phyloP scores from a whole-genome alignment of 2,113 vertebrate genomes.

The Scolopax mira region DNA sequence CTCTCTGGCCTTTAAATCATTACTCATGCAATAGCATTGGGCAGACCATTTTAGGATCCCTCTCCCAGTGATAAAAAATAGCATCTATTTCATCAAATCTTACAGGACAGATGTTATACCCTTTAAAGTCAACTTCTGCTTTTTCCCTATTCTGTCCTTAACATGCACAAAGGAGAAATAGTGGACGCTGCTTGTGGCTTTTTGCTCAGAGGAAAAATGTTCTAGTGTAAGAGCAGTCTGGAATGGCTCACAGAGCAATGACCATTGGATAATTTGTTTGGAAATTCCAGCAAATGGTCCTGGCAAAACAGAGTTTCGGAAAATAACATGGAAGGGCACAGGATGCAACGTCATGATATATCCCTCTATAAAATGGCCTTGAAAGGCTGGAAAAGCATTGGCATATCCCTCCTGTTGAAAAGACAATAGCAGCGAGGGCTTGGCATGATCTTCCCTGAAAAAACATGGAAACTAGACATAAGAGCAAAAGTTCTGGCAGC shows the following conservation, averaged over 20 bases:
- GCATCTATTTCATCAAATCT: background rate
- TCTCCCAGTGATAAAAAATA: background rate
- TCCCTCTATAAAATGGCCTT: background rate
- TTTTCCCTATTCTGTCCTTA: background rate
- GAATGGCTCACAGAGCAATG: background rate
- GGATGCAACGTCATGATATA: background rate
- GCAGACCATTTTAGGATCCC: background rate
- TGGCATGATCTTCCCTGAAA: conserved; percentile 2
- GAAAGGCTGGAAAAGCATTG: background rate
- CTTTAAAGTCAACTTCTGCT: background rate
- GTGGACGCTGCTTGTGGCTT: background rate
- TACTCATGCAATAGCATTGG: background rate
- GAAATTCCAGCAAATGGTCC: conserved; percentile 23
- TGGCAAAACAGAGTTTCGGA: background rate
- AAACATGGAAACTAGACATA: conserved; percentile 37
- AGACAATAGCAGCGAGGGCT: conserved; percentile 28
- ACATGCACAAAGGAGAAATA: background rate
- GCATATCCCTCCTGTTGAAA: background rate
- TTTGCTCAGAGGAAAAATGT: background rate
- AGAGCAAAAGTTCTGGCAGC: conserved; percentile 14
- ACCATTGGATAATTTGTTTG: background rate
- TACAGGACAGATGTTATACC: background rate
- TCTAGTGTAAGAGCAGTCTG: background rate
- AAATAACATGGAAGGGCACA: background rate
- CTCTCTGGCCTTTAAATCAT: background rate